These are phyloP conservation scores for Stigmatopora argus DNA, from an alignment of 2,113 vertebrate species.

Conservation along the genomic window DNA sequence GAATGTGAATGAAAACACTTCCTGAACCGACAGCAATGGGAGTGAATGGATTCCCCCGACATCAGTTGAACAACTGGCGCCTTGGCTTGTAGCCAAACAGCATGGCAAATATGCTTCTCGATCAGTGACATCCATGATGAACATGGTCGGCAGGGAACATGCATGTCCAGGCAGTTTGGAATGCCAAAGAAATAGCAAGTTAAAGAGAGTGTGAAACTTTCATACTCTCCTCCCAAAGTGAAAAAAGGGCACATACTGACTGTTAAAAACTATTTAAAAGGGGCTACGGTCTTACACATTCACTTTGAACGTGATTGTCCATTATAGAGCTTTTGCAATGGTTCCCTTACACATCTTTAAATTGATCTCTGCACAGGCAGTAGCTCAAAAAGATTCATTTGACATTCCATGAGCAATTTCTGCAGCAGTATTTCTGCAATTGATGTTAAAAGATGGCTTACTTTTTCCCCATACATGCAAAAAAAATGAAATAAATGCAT, in stretches of 20 bases:
- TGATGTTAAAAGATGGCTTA: constrained; percentile 10
- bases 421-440: background rate
- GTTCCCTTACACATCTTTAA: background rate
- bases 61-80: constrained; percentile 18
- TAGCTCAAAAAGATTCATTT: background rate
- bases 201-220: background rate
- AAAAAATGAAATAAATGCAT: constrained; percentile 52
- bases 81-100: constrained; percentile 29
- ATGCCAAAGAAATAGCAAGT: background rate
- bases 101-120: constrained; percentile 33
- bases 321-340: background rate
- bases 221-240: too few relatives aligned
- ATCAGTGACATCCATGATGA: constrained; percentile 32
- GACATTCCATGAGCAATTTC: background rate
- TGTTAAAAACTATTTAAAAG: background rate
- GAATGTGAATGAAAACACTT: constrained; percentile 4
- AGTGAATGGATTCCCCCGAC: constrained; percentile 25
- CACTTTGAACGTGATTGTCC: too few relatives aligned
- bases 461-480: constrained; percentile 38
- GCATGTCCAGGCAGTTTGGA: constrained; percentile 34
- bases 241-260: background rate
- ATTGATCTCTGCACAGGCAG: background rate
- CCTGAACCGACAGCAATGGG: constrained; percentile 37
- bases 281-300: background rate
- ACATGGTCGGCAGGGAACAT: constrained; percentile 32